A percentile compares a stretch with the other conserved stretches of the same genome.
phyloP scores from a whole-genome alignment of 2,113 vertebrate genomes.

The Guaruba guarouba region DNA sequence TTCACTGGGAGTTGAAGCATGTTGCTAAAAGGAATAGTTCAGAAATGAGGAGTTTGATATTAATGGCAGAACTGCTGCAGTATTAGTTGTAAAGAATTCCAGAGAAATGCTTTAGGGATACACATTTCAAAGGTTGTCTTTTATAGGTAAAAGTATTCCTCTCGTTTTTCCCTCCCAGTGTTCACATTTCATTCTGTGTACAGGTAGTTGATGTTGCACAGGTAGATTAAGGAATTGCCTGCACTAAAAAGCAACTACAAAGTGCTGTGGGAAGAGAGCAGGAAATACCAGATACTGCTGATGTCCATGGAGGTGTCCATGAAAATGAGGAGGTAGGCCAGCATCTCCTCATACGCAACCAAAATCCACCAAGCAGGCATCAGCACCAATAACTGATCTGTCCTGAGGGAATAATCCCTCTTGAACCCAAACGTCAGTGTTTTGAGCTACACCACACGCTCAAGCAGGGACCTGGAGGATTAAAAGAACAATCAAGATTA shows the following conservation, averaged over 20 bases:
- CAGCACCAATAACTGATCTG: neutral
- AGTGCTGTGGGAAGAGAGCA: neutral
- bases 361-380: neutral
- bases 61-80: neutral
- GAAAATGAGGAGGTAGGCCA: neutral
- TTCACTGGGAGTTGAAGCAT: neutral
- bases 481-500: neutral
- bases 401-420: neutral
- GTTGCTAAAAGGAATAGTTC: neutral
- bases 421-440: neutral
- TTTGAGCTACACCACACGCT: neutral
- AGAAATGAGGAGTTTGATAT: neutral
- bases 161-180: fast-evolving
- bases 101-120: neutral
- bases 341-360: fast-evolving
- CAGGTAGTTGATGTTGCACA: neutral
- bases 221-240: neutral
- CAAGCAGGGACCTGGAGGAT: neutral
- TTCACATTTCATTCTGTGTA: neutral
- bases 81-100: neutral
- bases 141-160: neutral
- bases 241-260: neutral
- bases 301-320: fast-evolving
- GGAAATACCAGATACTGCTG: neutral
- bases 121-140: neutral